A percentile compares a stretch with the other conserved stretches of the same genome.
Conservation (phyloP, 64 coral and sea anemone species). For the Anthopleura sola region DNA sequence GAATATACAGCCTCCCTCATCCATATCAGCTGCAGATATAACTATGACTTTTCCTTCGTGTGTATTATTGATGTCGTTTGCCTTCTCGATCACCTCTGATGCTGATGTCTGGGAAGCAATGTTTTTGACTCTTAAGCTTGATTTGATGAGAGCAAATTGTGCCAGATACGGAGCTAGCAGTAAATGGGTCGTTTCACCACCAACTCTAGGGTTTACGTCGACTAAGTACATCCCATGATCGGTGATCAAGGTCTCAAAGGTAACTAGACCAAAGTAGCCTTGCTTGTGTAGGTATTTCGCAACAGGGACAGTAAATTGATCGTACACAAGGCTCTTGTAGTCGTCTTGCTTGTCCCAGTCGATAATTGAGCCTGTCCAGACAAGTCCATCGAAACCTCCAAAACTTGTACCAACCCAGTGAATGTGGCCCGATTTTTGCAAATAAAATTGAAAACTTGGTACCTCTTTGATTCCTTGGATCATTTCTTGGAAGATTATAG, state of each 20-base stretch:
- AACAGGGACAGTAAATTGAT: slow-evolving; percentile 19
- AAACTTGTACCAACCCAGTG: not conserved
- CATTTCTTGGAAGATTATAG: not conserved
- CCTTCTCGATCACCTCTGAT: slow-evolving; percentile 10
- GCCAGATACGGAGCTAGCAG: slow-evolving; percentile 22
- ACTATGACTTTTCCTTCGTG: not conserved
- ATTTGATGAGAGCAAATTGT: slow-evolving; percentile 1
- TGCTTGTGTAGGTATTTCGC: slow-evolving; percentile 7
- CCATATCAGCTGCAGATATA: not conserved
- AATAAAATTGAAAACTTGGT: slow-evolving; percentile 22
- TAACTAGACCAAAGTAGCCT: slow-evolving; percentile 28
- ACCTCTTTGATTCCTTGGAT: slow-evolving; percentile 20
- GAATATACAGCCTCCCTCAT: not conserved
- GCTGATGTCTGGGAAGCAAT: not conserved
- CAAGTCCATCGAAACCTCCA: not conserved
- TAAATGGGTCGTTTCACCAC: slow-evolving; percentile 7
- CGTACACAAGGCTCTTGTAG: slow-evolving; percentile 1
- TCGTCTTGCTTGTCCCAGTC: slow-evolving; percentile 29
- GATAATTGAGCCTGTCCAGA: not conserved
- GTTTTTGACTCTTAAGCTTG: slow-evolving; percentile 4
- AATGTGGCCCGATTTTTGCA: slow-evolving; percentile 3
- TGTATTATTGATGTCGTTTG: slow-evolving; percentile 21
- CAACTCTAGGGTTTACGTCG: slow-evolving; percentile 23
- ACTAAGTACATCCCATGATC: slow-evolving; percentile 12
- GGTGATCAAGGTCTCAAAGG: not conserved